Percentiles rank a stretch among this genome's conserved stretches.
These are phyloP conservation scores for Saccostrea cuccullata DNA, from an alignment of 1,140 invertebrate species.

Conservation along the genomic window DNA sequence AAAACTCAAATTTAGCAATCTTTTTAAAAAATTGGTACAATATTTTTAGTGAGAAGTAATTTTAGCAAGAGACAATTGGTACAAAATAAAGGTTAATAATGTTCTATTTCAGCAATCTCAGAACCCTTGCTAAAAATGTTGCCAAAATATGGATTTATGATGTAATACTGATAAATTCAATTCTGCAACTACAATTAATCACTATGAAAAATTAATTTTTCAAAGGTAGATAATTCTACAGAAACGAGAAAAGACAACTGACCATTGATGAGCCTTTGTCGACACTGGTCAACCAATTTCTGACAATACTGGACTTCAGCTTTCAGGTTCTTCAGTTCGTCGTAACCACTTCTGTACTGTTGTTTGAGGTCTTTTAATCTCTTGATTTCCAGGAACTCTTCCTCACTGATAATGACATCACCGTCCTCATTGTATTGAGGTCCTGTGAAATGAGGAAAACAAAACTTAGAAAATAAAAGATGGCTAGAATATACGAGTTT, in stretches of 20 bases:
- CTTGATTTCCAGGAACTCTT: constrained; percentile 77
- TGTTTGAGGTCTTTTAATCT: constrained; percentile 76
- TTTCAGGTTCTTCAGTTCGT: constrained; percentile 77
- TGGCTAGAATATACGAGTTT: too few species aligned
- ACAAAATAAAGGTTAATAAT: too few species aligned
- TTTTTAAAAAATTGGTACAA: too few species aligned
- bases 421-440: constrained; percentile 77
- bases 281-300: constrained; percentile 78
- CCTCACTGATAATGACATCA: constrained; percentile 78
- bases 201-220: too few species aligned
- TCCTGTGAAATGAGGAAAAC: constrained; percentile 59
- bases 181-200: too few species aligned
- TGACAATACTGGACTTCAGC: constrained; percentile 79
- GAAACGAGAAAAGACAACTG: not conserved
- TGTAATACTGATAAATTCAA: too few species aligned
- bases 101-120: too few species aligned
- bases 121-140: too few species aligned
- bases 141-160: too few species aligned
- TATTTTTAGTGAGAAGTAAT: too few species aligned
- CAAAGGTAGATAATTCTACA: not conserved
- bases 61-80: too few species aligned
- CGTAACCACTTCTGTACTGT: constrained; percentile 72
- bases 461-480: not conserved
- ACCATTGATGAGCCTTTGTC: constrained; percentile 78
- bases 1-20: too few species aligned